These are phyloP conservation scores for Coreius guichenoti DNA, from an alignment of 2,797 vertebrate species.

Conservation along the genomic window DNA sequence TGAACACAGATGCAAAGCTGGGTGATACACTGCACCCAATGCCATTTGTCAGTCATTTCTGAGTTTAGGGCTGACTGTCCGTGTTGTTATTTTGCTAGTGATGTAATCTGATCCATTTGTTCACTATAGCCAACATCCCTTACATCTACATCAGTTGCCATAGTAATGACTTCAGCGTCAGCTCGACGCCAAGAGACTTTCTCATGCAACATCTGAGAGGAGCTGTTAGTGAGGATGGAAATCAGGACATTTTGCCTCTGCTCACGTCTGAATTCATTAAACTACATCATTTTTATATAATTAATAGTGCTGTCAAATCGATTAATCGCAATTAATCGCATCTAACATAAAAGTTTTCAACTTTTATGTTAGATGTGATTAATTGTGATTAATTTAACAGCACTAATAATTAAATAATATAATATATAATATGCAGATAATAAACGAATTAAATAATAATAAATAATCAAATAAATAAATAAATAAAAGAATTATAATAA, in stretches of 20 bases:
- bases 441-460: neutral
- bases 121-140: neutral
- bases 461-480: neutral
- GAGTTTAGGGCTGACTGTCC: neutral
- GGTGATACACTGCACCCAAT: neutral
- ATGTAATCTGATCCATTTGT: neutral
- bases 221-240: neutral
- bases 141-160: slow-evolving; percentile 25
- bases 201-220: slow-evolving; percentile 1
- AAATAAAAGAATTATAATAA: neutral
- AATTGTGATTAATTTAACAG: no score
- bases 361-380: no score
- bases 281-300: neutral
- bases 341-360: no score
- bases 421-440: neutral
- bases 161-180: slow-evolving; percentile 21
- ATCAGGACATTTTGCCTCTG: neutral
- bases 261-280: neutral
- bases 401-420: neutral
- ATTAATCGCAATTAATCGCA: no score
- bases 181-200: neutral
- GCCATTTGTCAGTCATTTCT: neutral
- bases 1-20: neutral
- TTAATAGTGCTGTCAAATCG: no score
- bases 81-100: neutral